Conservation (phyloP, 2,797 vertebrate species). For the Babyrousa celebensis region DNA sequence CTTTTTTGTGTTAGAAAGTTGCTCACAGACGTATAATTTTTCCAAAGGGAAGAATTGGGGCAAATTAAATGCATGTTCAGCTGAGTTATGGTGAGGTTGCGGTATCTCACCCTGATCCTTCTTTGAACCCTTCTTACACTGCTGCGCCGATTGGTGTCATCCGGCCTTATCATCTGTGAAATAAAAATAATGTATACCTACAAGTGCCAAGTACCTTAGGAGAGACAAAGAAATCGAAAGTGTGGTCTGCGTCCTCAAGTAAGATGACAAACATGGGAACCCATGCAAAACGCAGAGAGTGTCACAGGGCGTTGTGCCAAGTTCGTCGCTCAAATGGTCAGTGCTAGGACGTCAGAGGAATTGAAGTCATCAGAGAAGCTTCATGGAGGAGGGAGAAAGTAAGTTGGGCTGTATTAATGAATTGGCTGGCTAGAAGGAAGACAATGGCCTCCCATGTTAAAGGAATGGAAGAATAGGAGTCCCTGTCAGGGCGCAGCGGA, state of each 20-base stretch:
- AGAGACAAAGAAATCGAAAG: neutral
- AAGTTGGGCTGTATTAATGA: neutral
- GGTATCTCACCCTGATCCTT: neutral
- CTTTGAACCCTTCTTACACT: neutral
- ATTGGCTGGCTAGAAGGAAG: neutral
- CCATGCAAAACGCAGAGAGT: neutral
- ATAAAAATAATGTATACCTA: neutral
- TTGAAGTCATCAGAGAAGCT: neutral
- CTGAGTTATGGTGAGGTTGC: neutral
- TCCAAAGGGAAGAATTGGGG: constrained; percentile 7
- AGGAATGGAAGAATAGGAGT: neutral
- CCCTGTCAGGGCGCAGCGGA: too few relatives aligned
- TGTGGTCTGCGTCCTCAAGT: neutral
- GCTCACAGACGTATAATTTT: neutral
- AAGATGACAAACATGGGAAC: neutral
- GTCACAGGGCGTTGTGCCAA: neutral
- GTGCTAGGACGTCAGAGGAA: neutral
- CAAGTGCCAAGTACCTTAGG: neutral
- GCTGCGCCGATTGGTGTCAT: neutral
- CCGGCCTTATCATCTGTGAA: neutral
- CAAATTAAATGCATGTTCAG: neutral
- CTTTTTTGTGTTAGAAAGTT: neutral
- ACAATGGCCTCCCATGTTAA: neutral
- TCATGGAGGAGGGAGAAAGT: neutral
- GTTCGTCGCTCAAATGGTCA: neutral